Conservation (phyloP, 2,113 vertebrate genomes). For the Harpagus bidentatus region DNA sequence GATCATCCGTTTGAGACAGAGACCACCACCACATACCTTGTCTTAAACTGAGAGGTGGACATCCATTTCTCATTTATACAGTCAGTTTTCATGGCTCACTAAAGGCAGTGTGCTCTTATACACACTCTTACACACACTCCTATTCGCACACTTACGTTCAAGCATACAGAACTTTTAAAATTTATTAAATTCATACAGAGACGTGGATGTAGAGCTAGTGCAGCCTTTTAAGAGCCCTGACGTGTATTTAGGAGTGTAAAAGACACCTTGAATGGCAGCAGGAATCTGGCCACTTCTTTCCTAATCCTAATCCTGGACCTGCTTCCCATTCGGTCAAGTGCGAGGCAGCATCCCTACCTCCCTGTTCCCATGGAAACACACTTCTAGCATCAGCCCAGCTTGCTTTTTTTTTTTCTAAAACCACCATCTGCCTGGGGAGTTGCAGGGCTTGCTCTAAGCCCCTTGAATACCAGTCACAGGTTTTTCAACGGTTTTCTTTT, state of each 20-base stretch:
- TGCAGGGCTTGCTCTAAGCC: constrained; percentile 28
- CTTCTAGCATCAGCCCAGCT: constrained; percentile 65
- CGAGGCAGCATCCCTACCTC: constrained; percentile 62
- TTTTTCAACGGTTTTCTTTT: not conserved
- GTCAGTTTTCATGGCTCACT: not conserved
- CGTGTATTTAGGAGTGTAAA: not conserved
- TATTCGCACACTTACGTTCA: not conserved
- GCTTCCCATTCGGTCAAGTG: constrained; percentile 58
- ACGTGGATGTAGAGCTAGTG: not conserved
- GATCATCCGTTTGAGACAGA: not conserved
- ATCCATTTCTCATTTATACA: not conserved
- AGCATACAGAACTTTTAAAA: not conserved
- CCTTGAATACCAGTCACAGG: not conserved
- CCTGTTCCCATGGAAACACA: constrained; percentile 74
- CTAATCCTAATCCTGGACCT: constrained; percentile 45
- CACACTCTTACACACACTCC: not conserved
- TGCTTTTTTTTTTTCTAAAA: constrained; percentile 2
- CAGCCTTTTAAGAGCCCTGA: not conserved
- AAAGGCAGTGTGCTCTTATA: not conserved
- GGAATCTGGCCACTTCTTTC: constrained; percentile 1
- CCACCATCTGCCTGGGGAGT: constrained; percentile 70
- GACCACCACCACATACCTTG: not conserved
- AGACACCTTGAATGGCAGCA: not conserved
- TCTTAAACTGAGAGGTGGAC: not conserved
- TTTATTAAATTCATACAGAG: not conserved